phyloP scores from a whole-genome alignment of 2,797 vertebrate genomes.

The Pyrocephalus nanus region DNA sequence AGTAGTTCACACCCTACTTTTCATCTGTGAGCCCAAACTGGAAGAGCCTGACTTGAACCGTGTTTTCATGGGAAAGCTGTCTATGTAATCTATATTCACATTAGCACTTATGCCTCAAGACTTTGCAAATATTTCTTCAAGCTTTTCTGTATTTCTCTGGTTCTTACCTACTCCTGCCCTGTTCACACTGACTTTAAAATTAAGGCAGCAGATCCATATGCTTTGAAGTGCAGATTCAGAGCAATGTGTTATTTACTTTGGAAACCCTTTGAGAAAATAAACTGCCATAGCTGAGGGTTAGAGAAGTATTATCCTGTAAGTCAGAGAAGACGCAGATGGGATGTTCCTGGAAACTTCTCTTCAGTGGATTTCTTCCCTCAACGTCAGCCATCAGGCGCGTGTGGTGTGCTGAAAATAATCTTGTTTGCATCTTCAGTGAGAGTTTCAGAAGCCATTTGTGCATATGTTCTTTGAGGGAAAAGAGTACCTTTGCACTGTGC shows the following conservation, averaged over 20 bases:
- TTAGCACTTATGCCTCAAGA: neutral
- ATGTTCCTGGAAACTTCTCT: neutral
- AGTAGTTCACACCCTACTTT: neutral
- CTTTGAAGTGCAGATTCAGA: neutral
- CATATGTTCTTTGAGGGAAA: neutral
- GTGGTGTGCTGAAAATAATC: neutral
- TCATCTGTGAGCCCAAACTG: neutral
- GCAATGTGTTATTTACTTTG: neutral
- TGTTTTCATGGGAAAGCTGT: neutral
- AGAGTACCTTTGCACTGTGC: neutral
- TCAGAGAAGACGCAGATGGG: neutral
- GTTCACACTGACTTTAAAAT: neutral
- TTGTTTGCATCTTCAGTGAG: neutral
- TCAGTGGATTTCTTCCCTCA: neutral
- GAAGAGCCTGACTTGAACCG: neutral
- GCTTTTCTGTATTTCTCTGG: neutral
- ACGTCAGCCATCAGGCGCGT: accelerated
- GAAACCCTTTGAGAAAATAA: neutral
- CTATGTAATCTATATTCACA: neutral
- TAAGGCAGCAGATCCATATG: neutral
- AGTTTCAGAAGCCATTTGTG: neutral
- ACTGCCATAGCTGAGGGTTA: neutral
- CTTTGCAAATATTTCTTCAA: neutral
- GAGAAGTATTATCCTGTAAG: neutral
- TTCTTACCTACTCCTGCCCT: neutral